These are phyloP conservation scores for Chrosomus eos DNA, from an alignment of 2,797 vertebrate species.

Conservation along the genomic window DNA sequence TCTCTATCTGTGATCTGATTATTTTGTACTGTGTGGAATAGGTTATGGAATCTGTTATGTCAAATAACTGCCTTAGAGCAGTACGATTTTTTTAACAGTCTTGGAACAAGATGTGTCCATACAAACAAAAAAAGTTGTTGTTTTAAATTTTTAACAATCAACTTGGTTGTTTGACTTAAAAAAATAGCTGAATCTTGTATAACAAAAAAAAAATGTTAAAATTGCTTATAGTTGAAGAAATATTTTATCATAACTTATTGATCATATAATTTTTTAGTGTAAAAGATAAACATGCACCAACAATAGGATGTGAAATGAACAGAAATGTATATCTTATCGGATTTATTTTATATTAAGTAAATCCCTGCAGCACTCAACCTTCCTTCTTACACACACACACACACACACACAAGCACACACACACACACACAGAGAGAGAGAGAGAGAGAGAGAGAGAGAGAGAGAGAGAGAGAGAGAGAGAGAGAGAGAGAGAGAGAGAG, in stretches of 20 bases:
- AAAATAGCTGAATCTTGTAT: too few relatives aligned
- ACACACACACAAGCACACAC: conserved; percentile 38
- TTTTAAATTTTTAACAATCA: too few relatives aligned
- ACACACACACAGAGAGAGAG: background rate
- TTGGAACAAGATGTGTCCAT: background rate
- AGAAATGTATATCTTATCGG: background rate
- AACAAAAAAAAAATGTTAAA: too few relatives aligned
- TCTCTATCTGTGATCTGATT: background rate
- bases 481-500: too few relatives aligned
- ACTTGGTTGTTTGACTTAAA: too few relatives aligned
- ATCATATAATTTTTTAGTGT: too few relatives aligned
- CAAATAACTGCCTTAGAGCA: background rate
- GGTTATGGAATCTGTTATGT: background rate
- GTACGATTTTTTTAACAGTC: too few relatives aligned
- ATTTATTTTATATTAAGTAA: background rate
- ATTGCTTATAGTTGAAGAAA: too few relatives aligned
- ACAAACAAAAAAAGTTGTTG: too few relatives aligned
- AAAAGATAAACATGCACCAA: background rate
- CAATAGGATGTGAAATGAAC: background rate
- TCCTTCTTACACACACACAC: conserved; percentile 20
- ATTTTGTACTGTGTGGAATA: background rate
- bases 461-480: too few relatives aligned
- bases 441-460: too few relatives aligned
- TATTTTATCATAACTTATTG: too few relatives aligned
- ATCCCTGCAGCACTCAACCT: conserved; percentile 1